phyloP scores from a whole-genome alignment of 2,113 vertebrate genomes.

The Ptilonorhynchus violaceus region DNA sequence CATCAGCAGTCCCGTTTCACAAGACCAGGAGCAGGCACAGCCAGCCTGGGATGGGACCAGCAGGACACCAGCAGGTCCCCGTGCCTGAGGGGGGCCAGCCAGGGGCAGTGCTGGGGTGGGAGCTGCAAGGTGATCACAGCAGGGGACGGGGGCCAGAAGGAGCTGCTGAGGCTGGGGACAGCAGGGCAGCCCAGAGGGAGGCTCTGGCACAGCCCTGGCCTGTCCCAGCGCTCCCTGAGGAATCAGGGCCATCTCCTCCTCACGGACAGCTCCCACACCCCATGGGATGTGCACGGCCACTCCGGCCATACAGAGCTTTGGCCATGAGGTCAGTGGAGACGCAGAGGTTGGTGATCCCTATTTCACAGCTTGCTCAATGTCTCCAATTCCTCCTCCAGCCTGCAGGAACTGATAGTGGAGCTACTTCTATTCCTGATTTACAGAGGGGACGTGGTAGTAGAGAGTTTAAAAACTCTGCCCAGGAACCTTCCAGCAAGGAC shows the following conservation, averaged over 20 bases:
- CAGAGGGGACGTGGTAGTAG: not conserved
- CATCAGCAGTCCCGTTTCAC: not conserved
- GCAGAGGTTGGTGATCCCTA: not conserved
- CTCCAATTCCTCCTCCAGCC: not conserved
- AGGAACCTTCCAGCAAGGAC: not conserved
- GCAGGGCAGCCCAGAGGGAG: not conserved
- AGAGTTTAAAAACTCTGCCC: not conserved
- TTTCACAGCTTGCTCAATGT: not conserved
- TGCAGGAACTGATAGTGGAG: not conserved
- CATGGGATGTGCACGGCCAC: rapidly evolving
- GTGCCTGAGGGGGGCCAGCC: not conserved
- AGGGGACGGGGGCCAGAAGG: not conserved
- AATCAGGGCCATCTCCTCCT: not conserved
- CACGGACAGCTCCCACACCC: not conserved
- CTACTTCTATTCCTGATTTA: not conserved
- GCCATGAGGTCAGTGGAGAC: not conserved
- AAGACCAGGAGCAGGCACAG: not conserved
- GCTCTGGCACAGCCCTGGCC: not conserved
- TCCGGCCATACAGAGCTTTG: not conserved
- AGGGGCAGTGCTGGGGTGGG: not conserved
- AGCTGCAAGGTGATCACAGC: not conserved
- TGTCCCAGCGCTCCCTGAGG: not conserved
- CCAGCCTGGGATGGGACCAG: not conserved
- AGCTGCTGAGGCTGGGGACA: not conserved
- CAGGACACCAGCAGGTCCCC: not conserved